Evolutionary conservation across 92 coral and sea anemone species (phyloP).

Genomic region (Pocillopora grandis): DNA sequence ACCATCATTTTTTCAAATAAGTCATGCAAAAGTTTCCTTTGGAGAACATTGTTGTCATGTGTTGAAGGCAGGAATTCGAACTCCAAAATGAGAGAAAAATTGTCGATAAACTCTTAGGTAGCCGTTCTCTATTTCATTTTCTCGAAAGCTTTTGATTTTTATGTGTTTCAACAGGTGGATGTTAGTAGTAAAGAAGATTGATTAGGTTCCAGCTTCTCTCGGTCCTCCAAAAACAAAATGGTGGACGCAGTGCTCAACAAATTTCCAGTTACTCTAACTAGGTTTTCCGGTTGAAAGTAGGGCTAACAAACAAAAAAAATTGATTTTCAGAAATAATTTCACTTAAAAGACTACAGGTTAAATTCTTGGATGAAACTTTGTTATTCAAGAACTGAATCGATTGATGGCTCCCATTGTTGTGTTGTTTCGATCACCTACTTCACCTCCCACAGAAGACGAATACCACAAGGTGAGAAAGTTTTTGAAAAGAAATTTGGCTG

Average conservation of each 20-base stretch:
- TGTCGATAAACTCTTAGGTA: too few species aligned
- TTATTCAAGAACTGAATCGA: not conserved
- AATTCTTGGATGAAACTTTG: not conserved
- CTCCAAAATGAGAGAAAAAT: too few species aligned
- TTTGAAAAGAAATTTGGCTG: not conserved
- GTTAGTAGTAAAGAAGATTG: not conserved
- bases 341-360: not conserved
- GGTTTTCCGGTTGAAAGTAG: not conserved
- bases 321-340: not conserved
- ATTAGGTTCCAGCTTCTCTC: not conserved
- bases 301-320: not conserved
- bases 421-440: slow-evolving; percentile 64
- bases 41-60: too few species aligned
- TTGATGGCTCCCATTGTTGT: slow-evolving; percentile 25
- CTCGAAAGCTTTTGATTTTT: too few species aligned
- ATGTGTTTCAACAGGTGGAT: not conserved
- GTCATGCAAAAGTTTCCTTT: too few species aligned
- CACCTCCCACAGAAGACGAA: slow-evolving; percentile 47
- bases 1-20: too few species aligned
- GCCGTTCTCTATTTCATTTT: too few species aligned
- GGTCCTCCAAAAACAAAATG: slow-evolving; percentile 5
- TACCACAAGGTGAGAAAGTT: slow-evolving; percentile 61
- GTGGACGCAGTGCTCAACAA: not conserved
- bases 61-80: too few species aligned
- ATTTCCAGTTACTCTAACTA: not conserved